These are phyloP conservation scores for Meriones psammophilus DNA, from an alignment of 2,797 vertebrate genomes.

Conservation along the genomic window DNA sequence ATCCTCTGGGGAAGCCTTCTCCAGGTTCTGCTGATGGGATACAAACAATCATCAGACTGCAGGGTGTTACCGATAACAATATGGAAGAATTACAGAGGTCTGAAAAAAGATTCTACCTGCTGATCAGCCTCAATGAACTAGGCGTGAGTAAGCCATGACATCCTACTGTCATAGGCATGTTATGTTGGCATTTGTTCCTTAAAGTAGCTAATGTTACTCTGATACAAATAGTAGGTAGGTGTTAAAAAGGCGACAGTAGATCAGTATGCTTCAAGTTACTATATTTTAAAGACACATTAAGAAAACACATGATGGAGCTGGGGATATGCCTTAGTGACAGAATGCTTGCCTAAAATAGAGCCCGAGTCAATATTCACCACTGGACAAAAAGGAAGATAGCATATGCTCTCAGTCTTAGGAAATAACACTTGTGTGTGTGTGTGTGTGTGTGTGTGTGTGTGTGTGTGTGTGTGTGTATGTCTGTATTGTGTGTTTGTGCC, in stretches of 20 bases:
- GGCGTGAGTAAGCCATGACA: neutral
- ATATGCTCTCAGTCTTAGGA: neutral
- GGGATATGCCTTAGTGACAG: neutral
- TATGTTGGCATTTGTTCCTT: slow-evolving; percentile 10
- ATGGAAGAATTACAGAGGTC: neutral
- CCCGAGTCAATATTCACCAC: neutral
- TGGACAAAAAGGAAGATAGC: neutral
- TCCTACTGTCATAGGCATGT: neutral
- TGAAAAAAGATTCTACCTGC: neutral
- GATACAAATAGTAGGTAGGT: neutral
- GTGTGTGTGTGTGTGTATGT: neutral
- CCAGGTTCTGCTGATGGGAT: neutral
- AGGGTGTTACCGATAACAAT: too few species aligned
- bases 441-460: neutral
- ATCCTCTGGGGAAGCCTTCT: neutral
- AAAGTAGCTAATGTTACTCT: neutral
- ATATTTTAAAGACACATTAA: neutral
- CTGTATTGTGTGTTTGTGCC: neutral
- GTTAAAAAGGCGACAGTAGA: neutral
- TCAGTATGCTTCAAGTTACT: neutral
- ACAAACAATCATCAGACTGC: neutral
- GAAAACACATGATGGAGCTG: neutral
- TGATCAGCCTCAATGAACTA: neutral
- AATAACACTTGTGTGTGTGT: neutral
- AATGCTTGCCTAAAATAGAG: neutral